phyloP scores from a whole-genome alignment of 2,113 vertebrate genomes.

The Chrysochloris asiatica region DNA sequence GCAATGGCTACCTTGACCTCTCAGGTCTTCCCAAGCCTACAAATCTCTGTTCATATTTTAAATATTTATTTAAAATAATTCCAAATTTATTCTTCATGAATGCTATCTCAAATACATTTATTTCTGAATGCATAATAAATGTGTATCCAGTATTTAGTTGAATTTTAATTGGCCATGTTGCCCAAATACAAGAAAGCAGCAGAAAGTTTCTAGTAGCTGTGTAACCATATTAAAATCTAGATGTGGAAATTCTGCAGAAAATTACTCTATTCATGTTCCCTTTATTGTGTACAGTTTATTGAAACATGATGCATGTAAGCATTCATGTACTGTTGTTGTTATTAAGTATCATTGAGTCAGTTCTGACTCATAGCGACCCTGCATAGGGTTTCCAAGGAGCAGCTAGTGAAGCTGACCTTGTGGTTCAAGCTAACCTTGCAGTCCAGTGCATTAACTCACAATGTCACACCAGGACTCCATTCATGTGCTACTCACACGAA shows the following conservation, averaged over 20 bases:
- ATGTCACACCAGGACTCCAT: too few species aligned
- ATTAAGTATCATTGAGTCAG: too few species aligned
- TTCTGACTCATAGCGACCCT: too few species aligned
- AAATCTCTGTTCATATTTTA: background rate
- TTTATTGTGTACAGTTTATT: slow-evolving; percentile 12
- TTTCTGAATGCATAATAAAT: slow-evolving; percentile 43
- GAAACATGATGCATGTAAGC: background rate
- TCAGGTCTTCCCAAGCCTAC: background rate
- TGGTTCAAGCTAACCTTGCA: too few species aligned
- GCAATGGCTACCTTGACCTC: background rate
- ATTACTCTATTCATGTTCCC: slow-evolving; percentile 6
- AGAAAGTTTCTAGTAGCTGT: slow-evolving; percentile 35
- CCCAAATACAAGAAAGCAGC: slow-evolving; percentile 3
- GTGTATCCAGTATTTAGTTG: background rate
- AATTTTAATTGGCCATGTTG: slow-evolving; percentile 58
- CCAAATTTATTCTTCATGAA: slow-evolving; percentile 34
- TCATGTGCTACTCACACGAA: background rate
- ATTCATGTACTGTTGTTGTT: background rate
- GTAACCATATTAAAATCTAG: slow-evolving; percentile 13
- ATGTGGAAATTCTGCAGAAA: slow-evolving; percentile 22
- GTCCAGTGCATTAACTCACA: too few species aligned
- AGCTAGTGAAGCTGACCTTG: too few species aligned
- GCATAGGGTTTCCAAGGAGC: too few species aligned
- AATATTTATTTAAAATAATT: too few species aligned
- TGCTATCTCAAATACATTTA: slow-evolving; percentile 6